phyloP scores from a whole-genome alignment of 2,113 vertebrate genomes.

The Zapus hudsonius region DNA sequence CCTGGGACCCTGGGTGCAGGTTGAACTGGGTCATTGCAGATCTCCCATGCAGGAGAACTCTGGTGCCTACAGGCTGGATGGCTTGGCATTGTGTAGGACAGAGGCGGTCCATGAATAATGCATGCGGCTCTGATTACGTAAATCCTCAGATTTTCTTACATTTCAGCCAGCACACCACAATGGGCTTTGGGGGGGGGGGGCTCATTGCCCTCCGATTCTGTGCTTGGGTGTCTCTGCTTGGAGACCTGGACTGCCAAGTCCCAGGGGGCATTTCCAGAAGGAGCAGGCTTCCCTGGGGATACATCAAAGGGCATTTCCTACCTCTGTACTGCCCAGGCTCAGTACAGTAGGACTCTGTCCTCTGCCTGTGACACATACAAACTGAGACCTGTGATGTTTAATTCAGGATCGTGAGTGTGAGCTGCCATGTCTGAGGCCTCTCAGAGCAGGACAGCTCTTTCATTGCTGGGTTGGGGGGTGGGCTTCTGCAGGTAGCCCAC shows the following conservation, averaged over 20 bases:
- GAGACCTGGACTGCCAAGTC: not conserved
- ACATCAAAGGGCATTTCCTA: not conserved
- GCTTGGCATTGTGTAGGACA: not conserved
- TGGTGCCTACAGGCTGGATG: not conserved
- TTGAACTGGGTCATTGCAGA: not conserved
- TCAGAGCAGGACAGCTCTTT: not conserved
- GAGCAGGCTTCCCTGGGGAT: not conserved
- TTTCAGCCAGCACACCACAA: conserved; percentile 54
- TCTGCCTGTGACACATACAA: not conserved
- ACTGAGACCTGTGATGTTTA: conserved; percentile 53
- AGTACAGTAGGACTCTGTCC: not conserved
- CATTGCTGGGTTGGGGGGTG: not conserved
- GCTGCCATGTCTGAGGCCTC: not conserved
- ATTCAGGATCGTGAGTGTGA: not conserved
- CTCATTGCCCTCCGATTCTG: conserved; percentile 33
- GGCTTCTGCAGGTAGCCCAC: not conserved
- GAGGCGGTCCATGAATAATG: conserved; percentile 68
- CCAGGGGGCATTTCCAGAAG: not conserved
- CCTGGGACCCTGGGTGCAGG: not conserved
- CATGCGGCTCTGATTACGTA: conserved; percentile 72
- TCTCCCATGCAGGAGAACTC: not conserved
- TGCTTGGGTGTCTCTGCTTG: conserved; percentile 30
- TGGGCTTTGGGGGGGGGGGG: conserved; percentile 28
- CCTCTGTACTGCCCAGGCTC: not conserved
- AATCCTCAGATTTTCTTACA: conserved; percentile 70